Evolutionary conservation across 1,140 invertebrate species (phyloP), one percentile per base, ranked within the genome.

Genomic region (Brachionus sp.): DNA sequence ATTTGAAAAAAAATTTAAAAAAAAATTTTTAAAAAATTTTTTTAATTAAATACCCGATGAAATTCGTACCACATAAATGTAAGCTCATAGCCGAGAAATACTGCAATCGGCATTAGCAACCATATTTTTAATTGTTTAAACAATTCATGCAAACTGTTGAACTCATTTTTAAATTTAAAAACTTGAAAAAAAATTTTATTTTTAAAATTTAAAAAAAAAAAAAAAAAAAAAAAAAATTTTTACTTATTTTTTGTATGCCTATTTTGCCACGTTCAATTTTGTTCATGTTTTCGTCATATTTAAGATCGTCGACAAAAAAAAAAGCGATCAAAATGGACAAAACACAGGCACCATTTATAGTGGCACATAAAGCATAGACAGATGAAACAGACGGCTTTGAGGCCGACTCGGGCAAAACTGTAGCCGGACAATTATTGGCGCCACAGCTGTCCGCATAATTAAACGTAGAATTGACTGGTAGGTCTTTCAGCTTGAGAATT

Each of bases 21-120:
- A 53, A 53, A n/a, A 4, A 3, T n/a, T 53, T n/a, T n/a, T n/a
- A n/a, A n/a, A n/a, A n/a, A n/a, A n/a, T n/a, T n/a, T n/a, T n/a
- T n/a, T n/a, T 46, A 12, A 12, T 46, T 46, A 44, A 16, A 44
- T 19, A 80, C 77, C 19, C 77, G 4, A 42, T 80, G 35, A 57
- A 80, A 62, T 66, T 80, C 77, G 37, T 19, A 80, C 77, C 77
- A 80, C n/a, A 80, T 64, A 25, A 39, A 80, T 23, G 77, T 80
- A 13, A 80, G 50, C 29, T 80, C 77, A 37, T 42, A 80, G 29
- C 77, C 77, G 7, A 44, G 29, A 16, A 42, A 80, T 13, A 80
- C 33, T 0, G 77, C 39, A 7, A 80, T 37, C 12, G 77, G 77
- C n/a, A 80, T 16, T 4, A 80, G 39, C 25, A 80, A 35, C 77